phyloP scores from a whole-genome alignment of 1,140 invertebrate genomes.

The Pemphigus obesinymphae region DNA sequence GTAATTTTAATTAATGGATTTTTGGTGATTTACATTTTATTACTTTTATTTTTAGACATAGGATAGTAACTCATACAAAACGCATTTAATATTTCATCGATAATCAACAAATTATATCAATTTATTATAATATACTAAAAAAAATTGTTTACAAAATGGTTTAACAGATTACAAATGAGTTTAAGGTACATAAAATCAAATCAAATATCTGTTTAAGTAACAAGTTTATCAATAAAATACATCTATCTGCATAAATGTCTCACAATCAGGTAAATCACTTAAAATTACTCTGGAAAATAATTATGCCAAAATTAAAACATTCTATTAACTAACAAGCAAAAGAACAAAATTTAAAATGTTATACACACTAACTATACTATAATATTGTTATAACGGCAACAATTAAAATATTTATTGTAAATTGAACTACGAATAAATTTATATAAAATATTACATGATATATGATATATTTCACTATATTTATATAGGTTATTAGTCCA shows the following conservation, averaged over 20 bases:
- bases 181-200: too few relatives aligned
- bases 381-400: neutral
- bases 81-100: neutral
- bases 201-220: too few relatives aligned
- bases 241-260: neutral
- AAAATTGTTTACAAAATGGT: too few relatives aligned
- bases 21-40: neutral
- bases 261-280: neutral
- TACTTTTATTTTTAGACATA: neutral
- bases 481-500: neutral
- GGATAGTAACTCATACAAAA: too few relatives aligned
- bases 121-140: too few relatives aligned
- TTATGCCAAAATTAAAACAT: neutral
- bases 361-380: neutral
- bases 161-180: too few relatives aligned
- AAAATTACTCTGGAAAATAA: neutral
- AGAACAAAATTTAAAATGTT: neutral
- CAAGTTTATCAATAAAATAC: too few relatives aligned
- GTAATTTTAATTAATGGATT: too few relatives aligned
- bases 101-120: neutral
- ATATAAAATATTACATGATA: too few relatives aligned
- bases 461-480: too few relatives aligned
- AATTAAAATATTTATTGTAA: neutral
- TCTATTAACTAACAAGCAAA: neutral
- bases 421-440: too few relatives aligned